These are phyloP conservation scores for Hermodice carunculata DNA, from an alignment of 2,888 invertebrate genomes.

Conservation along the genomic window DNA sequence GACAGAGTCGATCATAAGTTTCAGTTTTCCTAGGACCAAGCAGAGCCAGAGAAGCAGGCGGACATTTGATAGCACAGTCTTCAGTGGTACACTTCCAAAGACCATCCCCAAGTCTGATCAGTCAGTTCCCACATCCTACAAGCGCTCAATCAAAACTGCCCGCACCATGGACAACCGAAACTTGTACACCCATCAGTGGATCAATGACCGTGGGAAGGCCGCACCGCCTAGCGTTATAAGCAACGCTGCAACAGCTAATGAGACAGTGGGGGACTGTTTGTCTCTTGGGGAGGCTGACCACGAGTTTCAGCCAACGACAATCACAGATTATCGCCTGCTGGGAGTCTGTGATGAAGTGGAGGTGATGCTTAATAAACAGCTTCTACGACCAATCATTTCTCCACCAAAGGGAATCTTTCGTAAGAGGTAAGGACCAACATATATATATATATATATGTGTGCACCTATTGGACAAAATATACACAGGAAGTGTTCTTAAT, in stretches of 20 bases:
- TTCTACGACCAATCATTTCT: constrained; percentile 56
- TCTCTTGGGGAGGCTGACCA: constrained; percentile 43
- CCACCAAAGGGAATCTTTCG: constrained; percentile 26
- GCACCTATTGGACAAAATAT: no score
- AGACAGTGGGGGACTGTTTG: constrained; percentile 38
- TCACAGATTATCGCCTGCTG: constrained; percentile 58
- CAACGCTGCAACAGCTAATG: constrained; percentile 39
- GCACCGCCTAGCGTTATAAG: constrained; percentile 10
- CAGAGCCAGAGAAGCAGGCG: no score
- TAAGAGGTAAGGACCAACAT: constrained; percentile 17
- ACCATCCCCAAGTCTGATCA: neutral
- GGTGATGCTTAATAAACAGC: constrained; percentile 55
- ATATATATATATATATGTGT: no score
- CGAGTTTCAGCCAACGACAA: constrained; percentile 36
- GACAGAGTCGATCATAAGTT: no score
- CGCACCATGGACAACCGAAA: no score
- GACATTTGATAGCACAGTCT: no score
- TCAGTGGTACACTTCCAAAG: no score
- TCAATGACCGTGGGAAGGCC: neutral
- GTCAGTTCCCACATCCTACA: neutral
- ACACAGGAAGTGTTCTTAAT: no score
- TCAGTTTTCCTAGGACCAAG: no score
- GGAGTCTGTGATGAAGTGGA: constrained; percentile 64
- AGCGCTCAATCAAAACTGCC: no score
- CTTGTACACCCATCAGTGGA: constrained; percentile 13